These are phyloP conservation scores for Heteromormyrus szaboi DNA, from an alignment of 2,797 vertebrate species.

Conservation along the genomic window DNA sequence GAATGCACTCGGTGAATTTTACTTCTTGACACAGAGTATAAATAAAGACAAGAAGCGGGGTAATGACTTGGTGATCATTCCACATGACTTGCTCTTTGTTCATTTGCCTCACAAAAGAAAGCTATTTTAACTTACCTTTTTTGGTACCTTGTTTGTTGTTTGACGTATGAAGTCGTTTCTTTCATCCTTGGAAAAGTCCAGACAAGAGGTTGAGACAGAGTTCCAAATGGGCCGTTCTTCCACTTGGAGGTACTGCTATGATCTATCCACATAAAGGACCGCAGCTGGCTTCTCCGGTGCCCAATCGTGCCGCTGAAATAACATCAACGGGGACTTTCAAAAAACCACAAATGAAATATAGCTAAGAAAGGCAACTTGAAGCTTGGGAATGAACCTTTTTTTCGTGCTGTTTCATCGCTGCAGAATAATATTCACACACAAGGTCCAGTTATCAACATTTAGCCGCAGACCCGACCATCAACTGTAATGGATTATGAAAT, in stretches of 20 bases:
- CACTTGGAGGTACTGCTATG: background rate
- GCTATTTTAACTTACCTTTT: background rate
- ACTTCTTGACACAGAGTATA: background rate
- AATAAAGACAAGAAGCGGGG: background rate
- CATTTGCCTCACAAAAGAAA: background rate
- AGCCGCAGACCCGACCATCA: background rate
- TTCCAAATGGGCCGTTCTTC: background rate
- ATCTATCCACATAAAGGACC: background rate
- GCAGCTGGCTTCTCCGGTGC: background rate
- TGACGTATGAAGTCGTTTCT: background rate
- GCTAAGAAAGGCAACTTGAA: background rate
- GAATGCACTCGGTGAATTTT: background rate
- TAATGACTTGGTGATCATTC: background rate
- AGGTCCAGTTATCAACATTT: background rate
- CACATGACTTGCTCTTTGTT: background rate
- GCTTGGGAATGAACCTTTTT: background rate
- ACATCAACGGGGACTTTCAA: background rate
- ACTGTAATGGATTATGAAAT: background rate
- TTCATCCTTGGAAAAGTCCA: background rate
- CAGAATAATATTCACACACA: background rate
- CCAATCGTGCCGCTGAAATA: background rate
- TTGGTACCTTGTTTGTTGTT: background rate
- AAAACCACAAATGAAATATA: background rate
- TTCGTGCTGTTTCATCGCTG: background rate
- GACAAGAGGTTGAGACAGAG: background rate